Conservation (phyloP, 2,888 invertebrate genomes). For the Drosophila buzzatii region DNA sequence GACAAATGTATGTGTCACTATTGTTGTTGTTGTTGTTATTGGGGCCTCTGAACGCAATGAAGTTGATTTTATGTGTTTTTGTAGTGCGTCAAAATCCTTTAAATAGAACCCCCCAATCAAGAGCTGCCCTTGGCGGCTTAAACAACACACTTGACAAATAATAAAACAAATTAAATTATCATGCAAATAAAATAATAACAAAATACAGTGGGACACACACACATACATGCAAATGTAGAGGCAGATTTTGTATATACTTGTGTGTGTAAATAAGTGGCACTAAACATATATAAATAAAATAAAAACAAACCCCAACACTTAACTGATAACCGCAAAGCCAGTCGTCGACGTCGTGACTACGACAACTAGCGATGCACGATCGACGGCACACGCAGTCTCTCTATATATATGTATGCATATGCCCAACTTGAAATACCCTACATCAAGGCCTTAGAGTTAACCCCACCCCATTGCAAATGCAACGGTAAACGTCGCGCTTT, state of each 20-base stretch:
- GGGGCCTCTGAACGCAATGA: slow-evolving; percentile 27
- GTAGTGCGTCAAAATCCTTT: slow-evolving; percentile 33
- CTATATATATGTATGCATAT: slow-evolving; percentile 8
- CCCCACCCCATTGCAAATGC: background rate
- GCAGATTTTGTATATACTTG: background rate
- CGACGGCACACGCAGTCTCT: slow-evolving; percentile 8
- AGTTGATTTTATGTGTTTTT: slow-evolving; percentile 19
- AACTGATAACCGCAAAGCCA: slow-evolving; percentile 72
- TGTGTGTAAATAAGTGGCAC: slow-evolving; percentile 65
- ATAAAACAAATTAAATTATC: slow-evolving; percentile 68
- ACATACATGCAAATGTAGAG: slow-evolving; percentile 3
- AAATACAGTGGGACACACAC: slow-evolving; percentile 16
- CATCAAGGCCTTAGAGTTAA: slow-evolving; percentile 1
- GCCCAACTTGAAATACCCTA: slow-evolving; percentile 20
- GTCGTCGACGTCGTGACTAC: slow-evolving; percentile 61
- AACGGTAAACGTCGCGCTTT: slow-evolving; percentile 1
- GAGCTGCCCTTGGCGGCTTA: slow-evolving; percentile 25
- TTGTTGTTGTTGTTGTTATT: slow-evolving; percentile 25
- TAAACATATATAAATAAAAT: slow-evolving; percentile 65
- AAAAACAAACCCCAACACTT: slow-evolving; percentile 67
- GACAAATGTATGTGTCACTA: slow-evolving; percentile 60
- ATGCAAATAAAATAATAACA: slow-evolving; percentile 60
- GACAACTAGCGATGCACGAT: slow-evolving; percentile 41
- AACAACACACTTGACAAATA: slow-evolving; percentile 44
- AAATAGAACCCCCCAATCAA: slow-evolving; percentile 1